Percentiles rank a stretch among this genome's conserved stretches.
Conservation (phyloP, 2,113 vertebrate species). For the Regulus satrapa region DNA sequence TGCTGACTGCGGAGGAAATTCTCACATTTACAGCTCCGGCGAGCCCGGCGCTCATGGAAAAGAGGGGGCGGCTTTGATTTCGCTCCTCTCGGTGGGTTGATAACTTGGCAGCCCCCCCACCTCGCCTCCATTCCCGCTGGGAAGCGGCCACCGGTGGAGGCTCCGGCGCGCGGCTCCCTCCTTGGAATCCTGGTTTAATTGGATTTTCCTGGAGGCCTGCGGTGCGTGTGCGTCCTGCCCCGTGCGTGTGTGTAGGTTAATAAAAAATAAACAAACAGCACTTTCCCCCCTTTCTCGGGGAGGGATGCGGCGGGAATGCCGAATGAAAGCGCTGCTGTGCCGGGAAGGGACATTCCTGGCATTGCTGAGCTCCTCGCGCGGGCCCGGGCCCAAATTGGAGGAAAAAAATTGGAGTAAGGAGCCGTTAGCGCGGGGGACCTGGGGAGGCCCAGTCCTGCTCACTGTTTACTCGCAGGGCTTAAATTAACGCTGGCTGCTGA, state of each 20-base stretch:
- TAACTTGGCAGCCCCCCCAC: neutral
- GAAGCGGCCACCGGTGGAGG: neutral
- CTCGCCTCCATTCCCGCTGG: neutral
- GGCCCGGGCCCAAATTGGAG: neutral
- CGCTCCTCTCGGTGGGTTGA: neutral
- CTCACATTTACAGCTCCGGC: conserved; percentile 76
- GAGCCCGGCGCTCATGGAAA: conserved; percentile 44
- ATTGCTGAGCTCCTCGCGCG: conserved; percentile 36
- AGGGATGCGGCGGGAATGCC: neutral
- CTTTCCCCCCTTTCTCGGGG: neutral
- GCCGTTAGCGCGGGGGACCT: neutral
- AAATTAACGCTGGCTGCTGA: conserved; percentile 42
- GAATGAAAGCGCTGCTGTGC: conserved; percentile 31
- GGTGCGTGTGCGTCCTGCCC: neutral
- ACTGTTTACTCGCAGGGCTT: conserved; percentile 16
- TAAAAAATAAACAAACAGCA: conserved; percentile 48
- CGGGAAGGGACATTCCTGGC: conserved; percentile 51
- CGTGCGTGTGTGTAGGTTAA: conserved; percentile 25
- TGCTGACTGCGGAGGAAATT: conserved; percentile 84
- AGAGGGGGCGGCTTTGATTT: neutral
- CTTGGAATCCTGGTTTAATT: neutral
- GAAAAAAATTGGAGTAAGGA: neutral
- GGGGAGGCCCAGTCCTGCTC: neutral
- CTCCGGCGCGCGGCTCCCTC: neutral
- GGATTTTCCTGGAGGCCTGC: conserved; percentile 15